Evolutionary conservation across 2,113 vertebrate species (phyloP).

Genomic region (Galeopterus variegatus): DNA sequence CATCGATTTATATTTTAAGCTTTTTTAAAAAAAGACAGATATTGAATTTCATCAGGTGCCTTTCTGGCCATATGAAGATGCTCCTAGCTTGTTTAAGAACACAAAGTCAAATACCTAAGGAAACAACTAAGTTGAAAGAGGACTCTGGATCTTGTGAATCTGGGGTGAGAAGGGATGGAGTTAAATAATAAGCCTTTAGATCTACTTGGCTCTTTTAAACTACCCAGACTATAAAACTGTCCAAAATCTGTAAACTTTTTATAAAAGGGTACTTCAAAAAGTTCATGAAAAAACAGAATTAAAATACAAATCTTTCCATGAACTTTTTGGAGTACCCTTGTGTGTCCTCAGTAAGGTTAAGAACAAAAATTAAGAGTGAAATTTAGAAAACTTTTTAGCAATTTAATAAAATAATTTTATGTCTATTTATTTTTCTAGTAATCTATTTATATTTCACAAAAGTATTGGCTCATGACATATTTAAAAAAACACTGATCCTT

Average conservation of each 20-base stretch:
- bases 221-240: not conserved
- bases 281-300: no score
- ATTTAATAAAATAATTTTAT: not conserved
- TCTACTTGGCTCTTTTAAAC: not conserved
- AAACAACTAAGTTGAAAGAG: not conserved
- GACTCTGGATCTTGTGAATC: not conserved
- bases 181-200: not conserved
- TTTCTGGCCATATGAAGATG: not conserved
- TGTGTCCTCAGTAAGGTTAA: not conserved
- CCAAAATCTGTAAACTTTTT: not conserved
- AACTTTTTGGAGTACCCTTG: no score
- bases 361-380: conserved; percentile 23
- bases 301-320: no score
- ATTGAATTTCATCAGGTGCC: not conserved
- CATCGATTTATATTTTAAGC: not conserved
- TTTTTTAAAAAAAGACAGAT: not conserved
- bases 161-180: not conserved
- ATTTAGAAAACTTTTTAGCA: not conserved
- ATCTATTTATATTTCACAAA: conserved; percentile 8
- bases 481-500: not conserved
- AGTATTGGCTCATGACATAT: not conserved
- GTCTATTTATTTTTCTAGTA: conserved; percentile 14
- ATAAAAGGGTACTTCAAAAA: no score
- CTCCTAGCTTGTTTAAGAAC: conserved; percentile 27
- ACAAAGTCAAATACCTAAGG: not conserved